Base-by-base conservation (phyloP, 2,797 vertebrate genomes). In the Argyrosomus regius region DNA sequence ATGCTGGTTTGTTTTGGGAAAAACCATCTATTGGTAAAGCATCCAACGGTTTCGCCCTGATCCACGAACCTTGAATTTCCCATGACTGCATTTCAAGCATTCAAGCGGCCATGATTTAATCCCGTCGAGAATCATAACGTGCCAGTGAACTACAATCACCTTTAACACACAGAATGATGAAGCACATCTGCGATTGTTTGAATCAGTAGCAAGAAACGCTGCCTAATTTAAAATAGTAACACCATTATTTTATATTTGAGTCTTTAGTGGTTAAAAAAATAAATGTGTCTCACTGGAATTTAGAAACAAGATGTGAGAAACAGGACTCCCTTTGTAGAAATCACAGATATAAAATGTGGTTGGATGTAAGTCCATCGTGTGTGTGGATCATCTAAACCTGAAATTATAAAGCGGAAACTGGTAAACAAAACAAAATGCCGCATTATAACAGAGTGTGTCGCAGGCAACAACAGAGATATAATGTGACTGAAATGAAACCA, bases 21-120 rank as follows among this genome's bases (percentile, higher is more conserved):
- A 76, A 68, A 2, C 28, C 4, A 1, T 52, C 17, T 20, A 60
- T 14, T 20, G 8, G 9, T 17, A 20, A 48, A 63, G 17, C 17
- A 70, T 56, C 17, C 28, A 50, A 45, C 3, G 31, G 28, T 17
- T 6, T 24, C 61, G 3, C 18, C 35, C 10, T 50, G 14, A 62
- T 12, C 31, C 26, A 22, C 31, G 31, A 83, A 64, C 66, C 56
- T 64, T 70, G 24, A 60, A 49, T 69, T 70, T 70, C 17, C 64
- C 22, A 48, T 35, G 43, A 53, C 24, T 67, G 11, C 14, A 41
- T 74, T 65, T 41, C 35, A 9, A 46, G 46, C 39, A 58, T 72
- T 11, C n/a, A 69, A 48, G 60, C 49, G 22, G 63, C 31, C 24
- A 43, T 18, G 6, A 63, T 58, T 57, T 50, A 50, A 59, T 77